A percentile compares a stretch with the other conserved stretches of the same genome.
These are phyloP conservation scores for Sclerurus mexicanus DNA, from an alignment of 2,113 vertebrate genomes.

Conservation along the genomic window DNA sequence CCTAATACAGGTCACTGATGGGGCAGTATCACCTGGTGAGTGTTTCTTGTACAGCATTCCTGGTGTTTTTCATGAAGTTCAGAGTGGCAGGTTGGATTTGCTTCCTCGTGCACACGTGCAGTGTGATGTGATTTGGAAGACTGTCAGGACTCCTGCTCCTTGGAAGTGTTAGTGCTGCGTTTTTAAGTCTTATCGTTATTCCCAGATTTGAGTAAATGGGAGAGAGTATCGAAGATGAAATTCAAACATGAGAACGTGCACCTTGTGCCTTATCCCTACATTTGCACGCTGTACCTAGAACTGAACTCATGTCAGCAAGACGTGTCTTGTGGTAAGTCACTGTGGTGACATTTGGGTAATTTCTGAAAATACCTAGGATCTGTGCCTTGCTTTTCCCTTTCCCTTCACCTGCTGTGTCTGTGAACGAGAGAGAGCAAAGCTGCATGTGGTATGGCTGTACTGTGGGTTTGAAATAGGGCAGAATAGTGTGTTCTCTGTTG, in stretches of 20 bases:
- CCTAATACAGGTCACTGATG: neutral
- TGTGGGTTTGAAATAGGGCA: neutral
- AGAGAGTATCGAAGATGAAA: conserved; percentile 29
- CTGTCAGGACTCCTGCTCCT: neutral
- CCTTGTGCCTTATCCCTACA: conserved; percentile 32
- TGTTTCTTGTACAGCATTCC: neutral
- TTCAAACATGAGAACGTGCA: neutral
- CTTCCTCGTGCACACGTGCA: neutral
- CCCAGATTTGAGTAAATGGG: conserved; percentile 46
- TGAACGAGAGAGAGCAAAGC: neutral
- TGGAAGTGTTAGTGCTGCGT: neutral
- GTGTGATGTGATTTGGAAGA: neutral
- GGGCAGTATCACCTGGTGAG: too few relatives aligned
- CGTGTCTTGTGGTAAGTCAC: neutral
- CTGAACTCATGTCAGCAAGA: neutral
- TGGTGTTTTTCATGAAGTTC: neutral
- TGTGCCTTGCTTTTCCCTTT: neutral
- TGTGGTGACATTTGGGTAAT: neutral
- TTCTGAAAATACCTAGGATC: neutral
- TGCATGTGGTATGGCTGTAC: fast-evolving
- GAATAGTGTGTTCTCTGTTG: neutral
- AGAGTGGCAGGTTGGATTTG: neutral
- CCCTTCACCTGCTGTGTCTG: neutral
- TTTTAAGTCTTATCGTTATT: neutral
- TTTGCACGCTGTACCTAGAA: conserved; percentile 15